Evolutionary conservation across 2,113 vertebrate species (phyloP).

Genomic region (Gobio gobio): DNA sequence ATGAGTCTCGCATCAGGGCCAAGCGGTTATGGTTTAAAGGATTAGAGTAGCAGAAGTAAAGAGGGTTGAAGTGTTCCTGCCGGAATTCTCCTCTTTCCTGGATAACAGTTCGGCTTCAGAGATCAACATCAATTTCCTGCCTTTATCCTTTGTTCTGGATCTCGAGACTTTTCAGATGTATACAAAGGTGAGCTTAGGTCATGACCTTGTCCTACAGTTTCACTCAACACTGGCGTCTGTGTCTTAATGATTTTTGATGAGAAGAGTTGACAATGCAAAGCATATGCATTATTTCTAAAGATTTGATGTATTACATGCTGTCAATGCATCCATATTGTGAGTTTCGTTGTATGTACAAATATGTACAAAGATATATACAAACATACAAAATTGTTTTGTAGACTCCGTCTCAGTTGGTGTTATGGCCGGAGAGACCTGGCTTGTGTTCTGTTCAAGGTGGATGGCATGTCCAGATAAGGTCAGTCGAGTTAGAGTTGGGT

Average conservation of each 20-base stretch:
- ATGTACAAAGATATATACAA: background rate
- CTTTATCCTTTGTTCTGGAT: constrained; percentile 15
- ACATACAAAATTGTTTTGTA: background rate
- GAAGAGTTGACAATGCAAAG: too few relatives aligned
- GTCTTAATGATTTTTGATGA: too few relatives aligned
- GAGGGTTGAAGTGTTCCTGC: constrained; percentile 22
- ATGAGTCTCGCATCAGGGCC: constrained; percentile 31
- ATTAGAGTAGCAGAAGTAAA: constrained; percentile 40
- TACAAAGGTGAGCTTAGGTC: background rate
- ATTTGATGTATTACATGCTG: background rate
- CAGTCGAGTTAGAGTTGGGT: constrained; percentile 1
- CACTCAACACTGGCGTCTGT: background rate
- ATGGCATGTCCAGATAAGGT: constrained; percentile 15
- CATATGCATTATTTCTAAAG: too few relatives aligned
- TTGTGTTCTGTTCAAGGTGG: constrained; percentile 24
- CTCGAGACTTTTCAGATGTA: background rate
- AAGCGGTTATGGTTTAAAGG: constrained; percentile 29
- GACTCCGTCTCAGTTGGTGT: background rate
- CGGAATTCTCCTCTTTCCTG: constrained; percentile 21
- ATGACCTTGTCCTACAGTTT: background rate
- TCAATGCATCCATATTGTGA: background rate
- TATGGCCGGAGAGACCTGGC: background rate
- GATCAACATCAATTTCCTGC: constrained; percentile 13
- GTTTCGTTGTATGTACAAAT: background rate
- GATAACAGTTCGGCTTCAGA: constrained; percentile 21